These are phyloP conservation scores for Lasioglossum leucozonium DNA, from an alignment of 2,888 invertebrate genomes.

Conservation along the genomic window DNA sequence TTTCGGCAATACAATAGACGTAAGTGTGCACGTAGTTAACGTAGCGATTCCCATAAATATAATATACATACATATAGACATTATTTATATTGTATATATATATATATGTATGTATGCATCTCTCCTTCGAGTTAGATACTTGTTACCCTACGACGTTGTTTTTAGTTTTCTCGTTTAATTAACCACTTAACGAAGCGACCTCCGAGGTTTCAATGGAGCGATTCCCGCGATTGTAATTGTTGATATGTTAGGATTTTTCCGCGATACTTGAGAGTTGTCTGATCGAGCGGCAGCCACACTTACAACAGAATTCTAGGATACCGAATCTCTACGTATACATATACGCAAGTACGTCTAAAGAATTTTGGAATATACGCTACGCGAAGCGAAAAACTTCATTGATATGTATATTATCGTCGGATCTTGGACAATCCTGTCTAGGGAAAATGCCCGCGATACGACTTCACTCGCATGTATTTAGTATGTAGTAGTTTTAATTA, in stretches of 20 bases:
- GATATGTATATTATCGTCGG: conserved; percentile 33
- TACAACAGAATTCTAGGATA: conserved; percentile 39
- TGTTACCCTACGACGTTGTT: conserved; percentile 1
- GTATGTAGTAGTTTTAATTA: not conserved
- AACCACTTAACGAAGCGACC: conserved; percentile 45
- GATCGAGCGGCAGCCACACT: conserved; percentile 46
- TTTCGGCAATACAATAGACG: not conserved
- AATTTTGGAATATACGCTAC: conserved; percentile 60
- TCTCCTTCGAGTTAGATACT: conserved; percentile 41
- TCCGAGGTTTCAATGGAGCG: conserved; percentile 57
- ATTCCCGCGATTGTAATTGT: conserved; percentile 57
- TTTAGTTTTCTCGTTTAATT: conserved; percentile 27
- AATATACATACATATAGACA: conserved; percentile 5
- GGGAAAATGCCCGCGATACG: conserved; percentile 18
- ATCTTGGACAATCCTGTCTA: conserved; percentile 5
- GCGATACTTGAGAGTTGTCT: conserved; percentile 37
- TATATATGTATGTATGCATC: conserved; percentile 20
- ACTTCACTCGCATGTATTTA: conserved; percentile 33
- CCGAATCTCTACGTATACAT: conserved; percentile 42
- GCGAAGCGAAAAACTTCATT: conserved; percentile 47
- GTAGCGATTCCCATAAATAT: conserved; percentile 49
- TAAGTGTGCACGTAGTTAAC: conserved; percentile 38
- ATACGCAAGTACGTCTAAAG: conserved; percentile 51
- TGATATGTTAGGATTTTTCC: conserved; percentile 44
- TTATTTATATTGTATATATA: conserved; percentile 15